Base-by-base conservation (phyloP, 2,113 vertebrate genomes). In the Turnix velox region DNA sequence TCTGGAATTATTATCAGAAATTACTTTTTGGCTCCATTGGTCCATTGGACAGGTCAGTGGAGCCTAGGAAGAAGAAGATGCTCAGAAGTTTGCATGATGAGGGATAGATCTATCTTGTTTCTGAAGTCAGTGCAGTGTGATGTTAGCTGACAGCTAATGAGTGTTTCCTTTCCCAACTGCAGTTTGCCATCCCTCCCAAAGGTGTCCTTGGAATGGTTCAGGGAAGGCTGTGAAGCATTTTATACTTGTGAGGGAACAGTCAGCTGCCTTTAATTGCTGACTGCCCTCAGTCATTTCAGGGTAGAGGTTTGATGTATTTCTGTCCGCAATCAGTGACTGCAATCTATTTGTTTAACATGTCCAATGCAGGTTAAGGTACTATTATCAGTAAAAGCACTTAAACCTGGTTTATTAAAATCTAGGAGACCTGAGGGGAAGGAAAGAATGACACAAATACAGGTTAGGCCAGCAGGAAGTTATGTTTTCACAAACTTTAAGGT, bases 181-280 rank as follows among this genome's bases (percentile, higher is more conserved):
- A 79, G 48, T 48, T 72, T 92, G 54, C 28, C 40, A 40, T 91
- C 49, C 52, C 30, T 89, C 58, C 43, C 62, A 73, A 28, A 13
- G 8, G 33, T 83, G 90, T 90, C 95, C 93, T 95, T 96, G 84
- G 23, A 45, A 52, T 80, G n/a, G 54, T 73, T 88, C 4, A 0
- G 58, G 20, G n/a, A 54, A 92, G 49, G 71, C 90, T 92, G 62
- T 91, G 93, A 87, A 94, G 66, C 81, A 9, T 95, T 92, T 84
- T 82, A 27, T 68, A 24, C 52, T 51, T 0, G 0, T 61, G 62
- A 92, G 33, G 49, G 40, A 93, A 33, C 28, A 75, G 84, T 89
- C 81, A 95, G 78, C 84, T 94, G 87, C 78, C 58, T 91, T 87
- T 89, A 69, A 87, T 87, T 92, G 66, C 87, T 91, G 84, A 45